A percentile compares a stretch with the other conserved stretches of the same genome.
Conservation (phyloP, 2,888 invertebrate species). For the Spodoptera picta region DNA sequence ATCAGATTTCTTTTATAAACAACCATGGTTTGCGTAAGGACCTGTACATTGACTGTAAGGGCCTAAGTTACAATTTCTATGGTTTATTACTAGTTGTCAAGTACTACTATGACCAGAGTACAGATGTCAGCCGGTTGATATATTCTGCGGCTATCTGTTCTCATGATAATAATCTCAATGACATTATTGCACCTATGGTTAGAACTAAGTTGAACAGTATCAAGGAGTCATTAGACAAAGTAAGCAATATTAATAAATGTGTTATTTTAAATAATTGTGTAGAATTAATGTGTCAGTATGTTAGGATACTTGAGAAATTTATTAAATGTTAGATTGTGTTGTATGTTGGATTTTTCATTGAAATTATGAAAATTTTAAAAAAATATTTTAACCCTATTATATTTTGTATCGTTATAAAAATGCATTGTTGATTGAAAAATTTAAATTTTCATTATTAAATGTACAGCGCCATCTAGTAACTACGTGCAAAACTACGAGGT, state of each 20-base stretch:
- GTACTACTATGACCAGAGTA: conserved; percentile 77
- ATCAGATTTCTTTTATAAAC: conserved; percentile 90
- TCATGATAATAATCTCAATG: conserved; percentile 75
- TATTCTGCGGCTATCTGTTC: conserved; percentile 83
- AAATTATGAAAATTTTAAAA: conserved; percentile 11
- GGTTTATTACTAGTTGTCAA: conserved; percentile 83
- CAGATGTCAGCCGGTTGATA: conserved; percentile 80
- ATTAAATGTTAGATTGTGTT: conserved; percentile 80
- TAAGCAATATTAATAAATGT: conserved; percentile 70
- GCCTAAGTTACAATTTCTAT: conserved; percentile 91
- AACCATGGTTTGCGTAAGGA: conserved; percentile 89
- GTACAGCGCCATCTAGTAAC: conserved; percentile 28
- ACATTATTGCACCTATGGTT: conserved; percentile 78
- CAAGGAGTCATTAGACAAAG: conserved; percentile 70
- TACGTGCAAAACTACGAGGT: not conserved
- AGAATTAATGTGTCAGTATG: conserved; percentile 83
- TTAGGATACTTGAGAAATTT: conserved; percentile 84
- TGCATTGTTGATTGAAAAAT: too few relatives aligned
- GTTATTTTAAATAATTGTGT: conserved; percentile 81
- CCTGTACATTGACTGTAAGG: conserved; percentile 90
- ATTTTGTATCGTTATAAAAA: too few relatives aligned
- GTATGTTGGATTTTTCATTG: not conserved
- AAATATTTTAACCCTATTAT: not conserved
- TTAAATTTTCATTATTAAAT: not conserved
- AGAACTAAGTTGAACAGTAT: conserved; percentile 69